Base-by-base conservation (phyloP, 2,888 invertebrate species). In the Lepidocyrtoides sp. region DNA sequence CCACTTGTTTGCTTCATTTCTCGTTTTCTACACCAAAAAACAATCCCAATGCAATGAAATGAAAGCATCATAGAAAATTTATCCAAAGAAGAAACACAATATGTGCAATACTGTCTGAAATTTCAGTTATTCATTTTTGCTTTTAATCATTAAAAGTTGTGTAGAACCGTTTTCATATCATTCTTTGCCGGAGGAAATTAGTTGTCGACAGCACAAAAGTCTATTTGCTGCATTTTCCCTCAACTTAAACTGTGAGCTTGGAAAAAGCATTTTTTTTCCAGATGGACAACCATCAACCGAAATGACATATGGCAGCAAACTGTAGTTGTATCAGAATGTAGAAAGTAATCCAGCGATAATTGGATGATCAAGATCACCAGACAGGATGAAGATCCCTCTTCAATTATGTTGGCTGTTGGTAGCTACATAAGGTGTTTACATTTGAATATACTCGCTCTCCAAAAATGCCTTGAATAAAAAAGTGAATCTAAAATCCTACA, bases 321-420 rank as follows among this genome's bases (percentile, higher is more conserved):
- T n/a, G n/a, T n/a, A n/a, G n/a, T n/a, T n/a, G n/a, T n/a, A n/a
- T 36, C 36, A 7, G 36, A 85, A 87, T 66, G 89, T 91, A 85
- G 88, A 84, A 72, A 69, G 82, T 89, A 91, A 91, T 89, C 89
- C 91, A 66, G 89, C 63, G 82, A 77, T 91, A 91, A 91, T 91
- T 91, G 91, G 81, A 91, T 91, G 91, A 91, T 91, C 89, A 89
- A 41, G 82, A 91, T 91, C 89, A 85, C 54, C 48, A 57, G 41
- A 85, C 75, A 63, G 82, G 60, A 60, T 41, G 63, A 63, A 60
- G 14, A 82, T 63, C 57, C 41, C 26, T n/a, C 51, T 77, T 72
- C 69, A 72, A 41, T 72, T 72, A 72, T 41, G 7, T 36, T 4
- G 36, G 69, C 20, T n/a, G n/a, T n/a, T n/a, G n/a, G n/a, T n/a